Conservation (phyloP, 2,113 vertebrate genomes). For the Bungarus multicinctus region DNA sequence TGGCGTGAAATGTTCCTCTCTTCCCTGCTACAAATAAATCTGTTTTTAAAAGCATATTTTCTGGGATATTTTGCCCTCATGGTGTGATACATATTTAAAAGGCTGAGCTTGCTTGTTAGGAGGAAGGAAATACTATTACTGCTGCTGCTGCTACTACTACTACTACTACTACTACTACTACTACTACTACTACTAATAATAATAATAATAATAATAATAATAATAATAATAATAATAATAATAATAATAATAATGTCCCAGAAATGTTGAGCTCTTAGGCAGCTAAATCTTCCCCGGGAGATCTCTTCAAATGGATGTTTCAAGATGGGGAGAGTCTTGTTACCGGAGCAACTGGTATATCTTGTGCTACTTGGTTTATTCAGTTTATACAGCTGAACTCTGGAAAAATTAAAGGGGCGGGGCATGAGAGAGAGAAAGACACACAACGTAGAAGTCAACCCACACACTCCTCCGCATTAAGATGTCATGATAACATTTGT, state of each 20-base stretch:
- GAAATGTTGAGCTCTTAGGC: slow-evolving; percentile 5
- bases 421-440: background rate
- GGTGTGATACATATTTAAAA: background rate
- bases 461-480: slow-evolving; percentile 49
- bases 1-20: background rate
- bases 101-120: background rate
- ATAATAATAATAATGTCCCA: background rate
- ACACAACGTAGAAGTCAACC: slow-evolving; percentile 44
- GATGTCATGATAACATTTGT: slow-evolving; percentile 45
- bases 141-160: too few relatives aligned
- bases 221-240: too few relatives aligned
- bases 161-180: too few relatives aligned
- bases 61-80: background rate
- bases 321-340: slow-evolving; percentile 28
- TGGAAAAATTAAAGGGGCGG: background rate
- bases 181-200: too few relatives aligned
- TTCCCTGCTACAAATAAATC: background rate
- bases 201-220: background rate
- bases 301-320: slow-evolving; percentile 44
- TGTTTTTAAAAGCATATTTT: background rate
- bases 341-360: slow-evolving; percentile 66
- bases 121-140: background rate
- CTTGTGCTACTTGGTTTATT: slow-evolving; percentile 60
- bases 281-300: slow-evolving; percentile 30
- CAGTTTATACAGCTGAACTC: slow-evolving; percentile 60